Evolutionary conservation across 2,888 invertebrate species (phyloP).

Genomic region (Rhogogaster chlorosoma): DNA sequence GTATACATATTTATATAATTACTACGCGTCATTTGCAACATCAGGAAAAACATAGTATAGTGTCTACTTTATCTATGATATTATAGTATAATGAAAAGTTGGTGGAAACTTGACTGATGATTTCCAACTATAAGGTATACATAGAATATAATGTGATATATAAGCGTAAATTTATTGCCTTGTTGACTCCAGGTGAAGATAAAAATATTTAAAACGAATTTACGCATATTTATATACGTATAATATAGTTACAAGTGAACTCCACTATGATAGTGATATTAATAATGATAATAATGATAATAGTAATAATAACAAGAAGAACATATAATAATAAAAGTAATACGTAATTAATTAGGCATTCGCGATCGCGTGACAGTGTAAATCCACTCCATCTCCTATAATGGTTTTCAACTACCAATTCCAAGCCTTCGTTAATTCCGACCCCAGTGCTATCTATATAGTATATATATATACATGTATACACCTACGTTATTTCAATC

Average conservation of each 20-base stretch:
- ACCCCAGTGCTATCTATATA: neutral
- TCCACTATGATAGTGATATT: neutral
- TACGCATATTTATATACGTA: neutral
- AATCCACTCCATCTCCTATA: slow-evolving; percentile 16
- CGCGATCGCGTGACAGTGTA: slow-evolving; percentile 28
- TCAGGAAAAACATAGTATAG: neutral
- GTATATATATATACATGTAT: neutral
- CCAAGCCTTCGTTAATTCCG: slow-evolving; percentile 19
- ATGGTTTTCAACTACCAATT: slow-evolving; percentile 24
- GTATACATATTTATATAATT: neutral
- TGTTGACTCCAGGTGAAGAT: neutral
- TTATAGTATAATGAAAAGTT: neutral
- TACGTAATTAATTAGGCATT: slow-evolving; percentile 22
- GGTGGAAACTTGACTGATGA: neutral
- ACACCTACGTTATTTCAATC: slow-evolving; percentile 19
- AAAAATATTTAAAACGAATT: neutral
- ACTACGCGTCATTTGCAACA: neutral
- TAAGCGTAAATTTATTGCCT: neutral
- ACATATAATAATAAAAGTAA: neutral
- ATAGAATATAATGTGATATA: neutral
- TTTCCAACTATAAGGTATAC: neutral
- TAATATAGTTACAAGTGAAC: neutral
- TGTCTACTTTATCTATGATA: neutral
- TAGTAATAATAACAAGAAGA: neutral
- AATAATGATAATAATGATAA: neutral